phyloP scores from a whole-genome alignment of 1,140 invertebrate genomes.

The Bombus difficillimus region DNA sequence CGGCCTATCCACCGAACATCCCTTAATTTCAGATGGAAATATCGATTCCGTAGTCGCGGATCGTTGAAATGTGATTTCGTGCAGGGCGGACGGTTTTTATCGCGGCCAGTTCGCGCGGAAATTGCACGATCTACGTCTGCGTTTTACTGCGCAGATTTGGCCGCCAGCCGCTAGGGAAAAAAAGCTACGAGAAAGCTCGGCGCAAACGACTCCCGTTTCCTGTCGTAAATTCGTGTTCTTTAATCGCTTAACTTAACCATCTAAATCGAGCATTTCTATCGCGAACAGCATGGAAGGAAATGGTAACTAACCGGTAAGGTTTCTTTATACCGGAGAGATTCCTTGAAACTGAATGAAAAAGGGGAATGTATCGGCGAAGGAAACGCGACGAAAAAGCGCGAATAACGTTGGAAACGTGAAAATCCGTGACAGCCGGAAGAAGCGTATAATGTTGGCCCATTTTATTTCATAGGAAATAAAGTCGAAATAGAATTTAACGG shows the following conservation, averaged over 20 bases:
- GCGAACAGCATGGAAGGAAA: neutral
- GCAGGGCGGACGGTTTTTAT: too few species aligned
- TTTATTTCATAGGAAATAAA: slow-evolving; percentile 32
- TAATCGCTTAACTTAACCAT: neutral
- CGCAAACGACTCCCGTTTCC: neutral
- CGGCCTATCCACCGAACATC: neutral
- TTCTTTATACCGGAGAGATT: neutral
- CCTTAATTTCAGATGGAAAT: slow-evolving; percentile 12
- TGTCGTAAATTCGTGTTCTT: neutral
- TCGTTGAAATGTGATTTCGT: too few species aligned
- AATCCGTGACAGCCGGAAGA: neutral
- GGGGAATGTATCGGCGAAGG: too few species aligned
- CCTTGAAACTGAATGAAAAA: neutral
- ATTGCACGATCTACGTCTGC: slow-evolving; percentile 1
- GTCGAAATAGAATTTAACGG: slow-evolving; percentile 46
- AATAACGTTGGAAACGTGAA: neutral
- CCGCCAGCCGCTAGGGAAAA: neutral
- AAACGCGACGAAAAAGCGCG: neutral
- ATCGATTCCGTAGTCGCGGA: neutral
- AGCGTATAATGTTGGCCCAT: neutral
- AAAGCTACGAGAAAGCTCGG: neutral
- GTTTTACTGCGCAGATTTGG: neutral
- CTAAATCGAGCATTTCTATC: too few species aligned
- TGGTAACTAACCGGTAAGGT: neutral
- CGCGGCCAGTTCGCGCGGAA: too few species aligned